phyloP scores from a whole-genome alignment of 2,888 invertebrate species.

The Diadegma fenestrale region DNA sequence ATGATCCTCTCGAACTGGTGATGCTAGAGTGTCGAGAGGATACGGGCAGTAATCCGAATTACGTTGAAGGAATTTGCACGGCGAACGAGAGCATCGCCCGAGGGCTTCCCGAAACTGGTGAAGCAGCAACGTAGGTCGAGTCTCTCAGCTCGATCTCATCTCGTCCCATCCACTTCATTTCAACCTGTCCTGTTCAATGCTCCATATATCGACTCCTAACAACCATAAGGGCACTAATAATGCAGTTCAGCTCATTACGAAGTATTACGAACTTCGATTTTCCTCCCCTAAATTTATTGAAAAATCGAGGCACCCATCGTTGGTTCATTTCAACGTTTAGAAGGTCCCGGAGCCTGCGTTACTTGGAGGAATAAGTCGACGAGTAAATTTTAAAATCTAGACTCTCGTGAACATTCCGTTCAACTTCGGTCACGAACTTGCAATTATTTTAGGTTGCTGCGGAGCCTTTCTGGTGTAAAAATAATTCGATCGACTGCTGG shows the following conservation, averaged over 20 bases:
- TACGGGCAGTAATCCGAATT: slow-evolving; percentile 68
- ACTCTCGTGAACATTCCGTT: too few species aligned
- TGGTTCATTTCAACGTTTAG: neutral
- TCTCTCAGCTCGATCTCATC: slow-evolving; percentile 60
- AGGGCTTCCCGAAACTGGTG: slow-evolving; percentile 64
- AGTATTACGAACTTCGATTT: neutral
- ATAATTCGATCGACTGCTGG: too few species aligned
- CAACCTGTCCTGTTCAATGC: slow-evolving; percentile 51
- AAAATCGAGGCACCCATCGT: too few species aligned
- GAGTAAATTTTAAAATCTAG: too few species aligned
- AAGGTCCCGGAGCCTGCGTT: neutral
- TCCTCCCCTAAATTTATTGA: too few species aligned
- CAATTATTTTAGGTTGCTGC: too few species aligned
- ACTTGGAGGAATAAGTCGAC: too few species aligned
- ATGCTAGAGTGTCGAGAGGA: slow-evolving; percentile 45
- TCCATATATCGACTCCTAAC: slow-evolving; percentile 3
- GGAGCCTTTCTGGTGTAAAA: too few species aligned
- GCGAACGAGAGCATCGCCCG: slow-evolving; percentile 65
- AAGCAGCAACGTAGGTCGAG: slow-evolving; percentile 36
- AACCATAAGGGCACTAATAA: slow-evolving; percentile 28
- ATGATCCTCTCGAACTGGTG: slow-evolving; percentile 22
- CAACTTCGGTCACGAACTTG: too few species aligned
- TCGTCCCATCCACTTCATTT: slow-evolving; percentile 28
- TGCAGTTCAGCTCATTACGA: neutral
- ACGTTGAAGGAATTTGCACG: slow-evolving; percentile 68